These are phyloP conservation scores for Casuarius casuarius DNA, from an alignment of 2,113 vertebrate species.

Conservation along the genomic window DNA sequence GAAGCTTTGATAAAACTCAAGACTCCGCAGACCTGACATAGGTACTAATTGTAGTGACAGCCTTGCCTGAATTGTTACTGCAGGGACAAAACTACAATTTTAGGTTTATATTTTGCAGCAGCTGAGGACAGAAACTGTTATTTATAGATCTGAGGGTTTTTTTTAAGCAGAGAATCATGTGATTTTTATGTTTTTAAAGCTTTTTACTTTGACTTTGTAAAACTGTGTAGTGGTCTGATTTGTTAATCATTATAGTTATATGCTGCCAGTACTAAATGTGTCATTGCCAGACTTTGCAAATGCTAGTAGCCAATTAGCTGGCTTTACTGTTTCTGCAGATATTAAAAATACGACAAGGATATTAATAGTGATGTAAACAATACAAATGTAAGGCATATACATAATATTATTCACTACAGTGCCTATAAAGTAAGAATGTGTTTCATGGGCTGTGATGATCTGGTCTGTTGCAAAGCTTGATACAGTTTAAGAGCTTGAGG, in stretches of 20 bases:
- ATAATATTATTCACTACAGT: not conserved
- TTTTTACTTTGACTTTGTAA: not conserved
- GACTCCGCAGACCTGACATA: not conserved
- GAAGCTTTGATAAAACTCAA: not conserved
- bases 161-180: not conserved
- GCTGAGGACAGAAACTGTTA: no score
- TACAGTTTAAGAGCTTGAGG: not conserved
- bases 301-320: not conserved
- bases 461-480: not conserved
- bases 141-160: not conserved
- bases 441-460: not conserved
- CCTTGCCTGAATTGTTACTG: not conserved
- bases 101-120: not conserved
- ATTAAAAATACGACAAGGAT: not conserved
- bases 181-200: not conserved
- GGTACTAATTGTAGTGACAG: not conserved
- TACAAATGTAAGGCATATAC: not conserved
- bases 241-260: not conserved
- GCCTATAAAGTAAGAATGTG: not conserved
- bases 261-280: not conserved
- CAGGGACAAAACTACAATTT: not conserved
- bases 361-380: not conserved
- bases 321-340: not conserved
- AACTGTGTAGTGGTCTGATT: not conserved
- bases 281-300: not conserved